Base-by-base conservation (phyloP, 2,888 invertebrate species). In the Clanis bilineata region DNA sequence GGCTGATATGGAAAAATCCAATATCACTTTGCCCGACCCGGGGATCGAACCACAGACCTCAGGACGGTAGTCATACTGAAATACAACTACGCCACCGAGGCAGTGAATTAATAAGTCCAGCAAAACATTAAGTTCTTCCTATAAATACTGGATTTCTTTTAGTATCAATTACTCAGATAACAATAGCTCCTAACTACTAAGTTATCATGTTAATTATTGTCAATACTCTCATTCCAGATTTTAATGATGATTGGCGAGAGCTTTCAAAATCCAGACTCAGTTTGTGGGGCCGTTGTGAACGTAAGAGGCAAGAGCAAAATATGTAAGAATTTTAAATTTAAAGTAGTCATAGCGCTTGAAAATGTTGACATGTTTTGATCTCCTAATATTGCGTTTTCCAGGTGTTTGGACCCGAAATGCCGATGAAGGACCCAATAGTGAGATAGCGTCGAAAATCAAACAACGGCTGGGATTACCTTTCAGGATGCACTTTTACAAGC, bases 261-360 rank as follows among this genome's bases (percentile, higher is more conserved):
- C 59, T 99, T 99, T 88, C 98, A 98, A 73, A 94, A 96, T 82
- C 96, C 98, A 66, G 97, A 98, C 75, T 97, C 98, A 85, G 95
- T 99, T 67, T 98, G 98, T 88, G 99, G 99, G 57, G 98, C 98
- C 72, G 98, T 98, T 69, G 98, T 99, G 61, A 99, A 98, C 86
- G 93, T 98, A 65, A 94, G 98, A 82, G 87, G 86, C 58, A 98
- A 97, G 74, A 96, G 97, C 85, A 99, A 98, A 94, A 94, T 98
- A 77, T 96, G 97, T 93, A 88, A 92, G 93, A 18, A 41, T 41
- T 18, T 41, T 18, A n/a, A n/a, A n/a, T n/a, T n/a, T n/a, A n/a
- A n/a, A n/a, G n/a, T n/a, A n/a, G n/a, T n/a, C n/a, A n/a, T n/a
- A n/a, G n/a, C n/a, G 25, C 25, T 6, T 25, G 25, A 25, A 25